Conservation (phyloP, 2,113 vertebrate genomes). For the Calypte anna region DNA sequence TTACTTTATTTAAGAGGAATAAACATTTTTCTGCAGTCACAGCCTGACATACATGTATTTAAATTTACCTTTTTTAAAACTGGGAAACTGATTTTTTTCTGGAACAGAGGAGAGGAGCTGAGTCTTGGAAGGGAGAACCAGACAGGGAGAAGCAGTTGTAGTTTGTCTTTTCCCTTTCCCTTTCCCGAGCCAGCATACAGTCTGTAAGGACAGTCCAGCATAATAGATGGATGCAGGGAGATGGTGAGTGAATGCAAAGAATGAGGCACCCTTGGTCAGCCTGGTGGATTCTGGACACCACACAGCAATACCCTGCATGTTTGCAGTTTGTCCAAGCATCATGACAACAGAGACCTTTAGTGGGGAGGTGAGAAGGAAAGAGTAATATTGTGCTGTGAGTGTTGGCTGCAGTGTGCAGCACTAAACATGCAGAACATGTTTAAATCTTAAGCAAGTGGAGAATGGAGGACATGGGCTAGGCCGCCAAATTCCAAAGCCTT, state of each 20-base stretch:
- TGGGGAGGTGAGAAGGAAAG: background rate
- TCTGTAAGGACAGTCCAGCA: background rate
- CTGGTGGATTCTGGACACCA: background rate
- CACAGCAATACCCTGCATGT: background rate
- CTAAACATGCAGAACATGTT: too few species aligned
- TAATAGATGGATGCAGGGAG: background rate
- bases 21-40: background rate
- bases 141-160: background rate
- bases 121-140: background rate
- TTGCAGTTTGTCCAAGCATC: background rate
- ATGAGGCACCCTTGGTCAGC: background rate
- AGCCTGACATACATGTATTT: background rate
- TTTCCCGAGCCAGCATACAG: background rate
- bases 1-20: background rate
- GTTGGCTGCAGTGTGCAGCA: background rate
- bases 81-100: slow-evolving; percentile 1
- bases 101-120: background rate
- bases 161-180: background rate
- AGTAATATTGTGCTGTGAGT: background rate
- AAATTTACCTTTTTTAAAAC: background rate
- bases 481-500: background rate
- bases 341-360: background rate
- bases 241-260: slow-evolving; percentile 28
- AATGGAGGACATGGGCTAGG: background rate
- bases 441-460: background rate